These are phyloP conservation scores for Nannobrachium achirus DNA, from an alignment of 2,113 vertebrate genomes.

Conservation along the genomic window DNA sequence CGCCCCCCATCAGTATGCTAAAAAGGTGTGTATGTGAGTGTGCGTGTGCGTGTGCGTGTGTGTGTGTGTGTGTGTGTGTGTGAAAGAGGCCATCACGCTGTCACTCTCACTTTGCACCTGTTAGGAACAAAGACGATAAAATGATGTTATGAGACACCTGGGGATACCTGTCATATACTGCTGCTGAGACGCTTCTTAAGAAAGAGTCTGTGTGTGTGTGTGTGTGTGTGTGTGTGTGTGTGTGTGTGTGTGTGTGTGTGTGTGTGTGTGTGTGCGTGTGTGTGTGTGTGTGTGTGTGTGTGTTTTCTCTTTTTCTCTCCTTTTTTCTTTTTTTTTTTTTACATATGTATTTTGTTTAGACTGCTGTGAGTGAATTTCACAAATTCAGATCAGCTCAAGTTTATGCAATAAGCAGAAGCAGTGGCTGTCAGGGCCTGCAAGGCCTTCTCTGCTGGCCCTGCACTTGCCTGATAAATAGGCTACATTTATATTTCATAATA, in stretches of 20 bases:
- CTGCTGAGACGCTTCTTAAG: constrained; percentile 44
- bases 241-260: not conserved
- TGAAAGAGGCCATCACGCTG: constrained; percentile 44
- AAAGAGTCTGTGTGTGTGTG: constrained; percentile 16
- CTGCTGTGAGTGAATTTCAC: constrained; percentile 28
- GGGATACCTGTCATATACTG: constrained; percentile 63
- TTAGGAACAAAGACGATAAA: constrained; percentile 69
- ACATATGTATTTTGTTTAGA: constrained; percentile 46
- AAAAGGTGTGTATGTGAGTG: constrained; percentile 55
- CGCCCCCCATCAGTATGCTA: constrained; percentile 73
- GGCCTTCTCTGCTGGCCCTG: too few relatives aligned
- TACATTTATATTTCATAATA: too few relatives aligned
- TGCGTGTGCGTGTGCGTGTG: constrained; percentile 2
- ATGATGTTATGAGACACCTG: constrained; percentile 63
- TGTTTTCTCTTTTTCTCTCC: too few relatives aligned
- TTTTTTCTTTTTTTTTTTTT: too few relatives aligned
- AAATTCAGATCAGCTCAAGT: constrained; percentile 35
- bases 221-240: not conserved
- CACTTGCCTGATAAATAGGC: too few relatives aligned
- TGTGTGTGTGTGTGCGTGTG: constrained; percentile 11
- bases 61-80: constrained; percentile 37
- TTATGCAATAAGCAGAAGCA: constrained; percentile 39
- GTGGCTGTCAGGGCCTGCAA: too few relatives aligned
- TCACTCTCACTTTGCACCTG: constrained; percentile 71
- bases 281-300: constrained; percentile 13